Evolutionary conservation across 2,797 vertebrate genomes (phyloP).

Genomic region (Cheracebus regulus): DNA sequence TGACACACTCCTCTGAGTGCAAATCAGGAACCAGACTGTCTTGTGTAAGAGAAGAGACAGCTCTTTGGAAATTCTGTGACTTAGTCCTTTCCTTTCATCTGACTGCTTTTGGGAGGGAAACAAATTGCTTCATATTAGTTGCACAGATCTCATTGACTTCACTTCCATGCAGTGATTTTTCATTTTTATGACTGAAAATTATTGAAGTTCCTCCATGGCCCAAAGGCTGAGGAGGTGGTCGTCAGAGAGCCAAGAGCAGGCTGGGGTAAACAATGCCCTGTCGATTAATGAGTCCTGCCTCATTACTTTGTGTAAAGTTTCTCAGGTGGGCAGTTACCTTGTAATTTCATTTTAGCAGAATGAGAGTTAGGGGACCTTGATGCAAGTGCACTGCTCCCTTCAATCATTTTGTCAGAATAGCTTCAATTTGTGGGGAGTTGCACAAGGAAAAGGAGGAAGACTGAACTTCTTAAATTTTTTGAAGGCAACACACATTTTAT

Average conservation of each 20-base stretch:
- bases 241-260: neutral
- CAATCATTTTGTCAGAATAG: conserved; percentile 2
- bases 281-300: neutral
- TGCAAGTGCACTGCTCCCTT: neutral
- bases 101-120: neutral
- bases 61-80: neutral
- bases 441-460: neutral
- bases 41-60: neutral
- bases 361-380: conserved; percentile 41
- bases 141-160: conserved; percentile 23
- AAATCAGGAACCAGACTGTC: neutral
- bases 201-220: neutral
- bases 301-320: conserved; percentile 24
- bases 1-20: neutral
- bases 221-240: neutral
- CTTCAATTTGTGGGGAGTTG: neutral
- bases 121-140: neutral
- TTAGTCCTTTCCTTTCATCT: neutral
- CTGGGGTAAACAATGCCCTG: neutral
- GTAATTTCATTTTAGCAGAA: conserved; percentile 56
- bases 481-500: neutral
- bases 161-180: neutral
- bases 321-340: conserved; percentile 57
- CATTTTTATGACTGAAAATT: conserved; percentile 31
- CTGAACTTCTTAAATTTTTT: neutral